These are phyloP conservation scores for Dynastes hyllus DNA, from an alignment of 2,888 invertebrate genomes.

Conservation along the genomic window DNA sequence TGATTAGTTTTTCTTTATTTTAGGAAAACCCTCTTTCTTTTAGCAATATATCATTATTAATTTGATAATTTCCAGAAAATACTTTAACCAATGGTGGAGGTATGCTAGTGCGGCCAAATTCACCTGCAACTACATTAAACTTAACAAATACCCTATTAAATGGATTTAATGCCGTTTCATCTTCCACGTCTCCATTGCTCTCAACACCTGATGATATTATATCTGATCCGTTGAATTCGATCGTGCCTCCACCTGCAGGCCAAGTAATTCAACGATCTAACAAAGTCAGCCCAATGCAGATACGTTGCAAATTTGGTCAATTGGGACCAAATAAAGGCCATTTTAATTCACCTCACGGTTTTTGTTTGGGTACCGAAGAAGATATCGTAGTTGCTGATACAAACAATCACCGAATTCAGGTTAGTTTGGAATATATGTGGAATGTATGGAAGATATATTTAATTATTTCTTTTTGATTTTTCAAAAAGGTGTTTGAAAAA, in stretches of 20 bases:
- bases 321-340: constrained; percentile 94
- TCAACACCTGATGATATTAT: constrained; percentile 72
- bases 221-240: constrained; percentile 73
- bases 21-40: too few relatives aligned
- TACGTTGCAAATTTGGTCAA: constrained; percentile 94
- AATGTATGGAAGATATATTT: neutral
- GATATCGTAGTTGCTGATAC: constrained; percentile 98
- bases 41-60: neutral
- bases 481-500: constrained; percentile 89
- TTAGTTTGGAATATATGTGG: constrained; percentile 62
- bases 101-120: constrained; percentile 76
- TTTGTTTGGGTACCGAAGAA: constrained; percentile 95
- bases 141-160: constrained; percentile 72
- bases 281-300: constrained; percentile 90
- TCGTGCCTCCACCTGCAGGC: constrained; percentile 67
- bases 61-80: constrained; percentile 61
- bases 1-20: too few relatives aligned
- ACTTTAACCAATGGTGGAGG: constrained; percentile 69
- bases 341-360: constrained; percentile 98
- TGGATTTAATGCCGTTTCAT: constrained; percentile 75
- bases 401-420: constrained; percentile 96
- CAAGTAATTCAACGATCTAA: constrained; percentile 75
- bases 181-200: constrained; percentile 78
- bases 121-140: constrained; percentile 75
- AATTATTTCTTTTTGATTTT: neutral